phyloP scores from a whole-genome alignment of 2,797 vertebrate genomes.

The Sebastes jordani region DNA sequence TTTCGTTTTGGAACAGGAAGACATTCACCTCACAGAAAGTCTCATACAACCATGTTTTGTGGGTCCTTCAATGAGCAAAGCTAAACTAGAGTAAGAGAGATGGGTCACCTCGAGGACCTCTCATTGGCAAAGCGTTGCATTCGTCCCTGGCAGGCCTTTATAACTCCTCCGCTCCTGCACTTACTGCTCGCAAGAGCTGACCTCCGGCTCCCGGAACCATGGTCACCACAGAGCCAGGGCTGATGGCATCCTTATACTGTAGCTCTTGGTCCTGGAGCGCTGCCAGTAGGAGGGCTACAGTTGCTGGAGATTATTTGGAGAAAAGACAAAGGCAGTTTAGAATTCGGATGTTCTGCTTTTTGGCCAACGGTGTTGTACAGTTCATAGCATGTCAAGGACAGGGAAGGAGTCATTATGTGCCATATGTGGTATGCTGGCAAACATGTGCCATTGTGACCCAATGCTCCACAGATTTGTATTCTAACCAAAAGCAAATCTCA shows the following conservation, averaged over 20 bases:
- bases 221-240: constrained; percentile 26
- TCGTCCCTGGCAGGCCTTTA: constrained; percentile 54
- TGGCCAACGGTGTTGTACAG: not conserved
- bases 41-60: not conserved
- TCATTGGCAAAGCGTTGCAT: constrained; percentile 36
- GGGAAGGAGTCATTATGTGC: not conserved
- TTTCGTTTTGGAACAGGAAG: not conserved
- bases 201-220: constrained; percentile 46
- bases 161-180: constrained; percentile 44
- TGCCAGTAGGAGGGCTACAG: constrained; percentile 51
- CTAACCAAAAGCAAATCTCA: not conserved
- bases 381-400: constrained; percentile 12
- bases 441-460: not conserved
- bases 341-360: constrained; percentile 25
- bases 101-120: constrained; percentile 8
- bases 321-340: constrained; percentile 7
- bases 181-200: constrained; percentile 54
- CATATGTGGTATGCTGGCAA: not conserved
- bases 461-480: not conserved
- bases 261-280: constrained; percentile 60
- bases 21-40: not conserved
- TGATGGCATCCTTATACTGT: constrained; percentile 48
- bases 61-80: constrained; percentile 6
- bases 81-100: constrained; percentile 24
- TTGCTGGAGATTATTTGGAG: constrained; percentile 23